Evolutionary conservation across 1,140 invertebrate genomes (phyloP).

Genomic region (Penaeus chinensis): DNA sequence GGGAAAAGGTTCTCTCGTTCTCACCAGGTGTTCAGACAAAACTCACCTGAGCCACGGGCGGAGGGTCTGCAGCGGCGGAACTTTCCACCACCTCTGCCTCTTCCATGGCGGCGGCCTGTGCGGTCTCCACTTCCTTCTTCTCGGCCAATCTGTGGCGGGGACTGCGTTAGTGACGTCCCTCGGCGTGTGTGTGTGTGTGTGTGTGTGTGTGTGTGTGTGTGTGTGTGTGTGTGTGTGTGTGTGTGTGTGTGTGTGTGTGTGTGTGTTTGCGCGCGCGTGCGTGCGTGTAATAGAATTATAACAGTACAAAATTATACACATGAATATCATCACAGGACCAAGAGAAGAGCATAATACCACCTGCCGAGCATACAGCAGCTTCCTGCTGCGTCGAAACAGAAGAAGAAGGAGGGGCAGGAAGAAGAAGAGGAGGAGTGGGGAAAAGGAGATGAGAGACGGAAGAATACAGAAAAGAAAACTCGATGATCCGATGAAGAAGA

Average conservation of each 20-base stretch:
- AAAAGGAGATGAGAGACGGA: too few relatives aligned
- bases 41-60: conserved; percentile 75
- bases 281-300: neutral
- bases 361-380: too few relatives aligned
- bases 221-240: conserved; percentile 14
- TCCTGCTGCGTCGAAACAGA: too few relatives aligned
- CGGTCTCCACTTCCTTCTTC: conserved; percentile 83
- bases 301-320: too few relatives aligned
- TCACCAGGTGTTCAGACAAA: neutral
- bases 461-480: too few relatives aligned
- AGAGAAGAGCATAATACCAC: too few relatives aligned
- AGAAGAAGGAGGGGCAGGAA: too few relatives aligned
- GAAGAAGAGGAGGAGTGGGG: too few relatives aligned
- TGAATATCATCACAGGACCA: too few relatives aligned
- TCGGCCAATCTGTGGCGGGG: conserved; percentile 72
- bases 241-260: conserved; percentile 4
- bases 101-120: conserved; percentile 88
- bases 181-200: neutral
- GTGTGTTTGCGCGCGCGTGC: neutral
- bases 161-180: neutral
- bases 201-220: neutral
- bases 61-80: conserved; percentile 75
- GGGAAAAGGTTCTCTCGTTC: too few relatives aligned
- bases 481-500: too few relatives aligned
- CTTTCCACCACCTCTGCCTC: conserved; percentile 80